Percentiles rank a stretch among this genome's conserved stretches.
Conservation (phyloP, 1,140 invertebrate species). For the Cyclargus thomasi region DNA sequence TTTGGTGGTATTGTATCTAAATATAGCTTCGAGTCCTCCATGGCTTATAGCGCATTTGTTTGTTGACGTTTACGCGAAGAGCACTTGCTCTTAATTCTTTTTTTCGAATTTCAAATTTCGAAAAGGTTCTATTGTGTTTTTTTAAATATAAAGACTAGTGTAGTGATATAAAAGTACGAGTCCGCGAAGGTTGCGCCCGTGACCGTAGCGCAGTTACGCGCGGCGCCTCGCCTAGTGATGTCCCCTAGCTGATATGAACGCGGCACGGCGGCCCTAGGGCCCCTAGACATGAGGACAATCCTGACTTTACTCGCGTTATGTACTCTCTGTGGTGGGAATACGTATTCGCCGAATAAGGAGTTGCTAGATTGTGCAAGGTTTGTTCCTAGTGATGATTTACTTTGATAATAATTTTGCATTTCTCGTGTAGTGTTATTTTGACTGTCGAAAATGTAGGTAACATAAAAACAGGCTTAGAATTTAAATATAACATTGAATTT, state of each 20-base stretch:
- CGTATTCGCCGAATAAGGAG: constrained; percentile 55
- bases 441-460: not conserved
- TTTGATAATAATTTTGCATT: no score
- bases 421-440: no score
- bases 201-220: constrained; percentile 66
- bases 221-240: constrained; percentile 44
- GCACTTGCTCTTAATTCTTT: not conserved
- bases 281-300: constrained; percentile 53
- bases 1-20: no score
- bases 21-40: no score
- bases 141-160: constrained; percentile 4
- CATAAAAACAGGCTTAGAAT: not conserved
- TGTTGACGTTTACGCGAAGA: not conserved
- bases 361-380: constrained; percentile 68
- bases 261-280: constrained; percentile 40
- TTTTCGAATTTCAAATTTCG: no score
- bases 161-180: constrained; percentile 59
- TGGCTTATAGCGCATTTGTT: constrained; percentile 1
- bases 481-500: no score
- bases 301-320: constrained; percentile 47
- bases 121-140: no score
- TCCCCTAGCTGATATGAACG: constrained; percentile 36
- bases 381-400: constrained; percentile 27
- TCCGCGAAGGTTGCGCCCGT: constrained; percentile 64
- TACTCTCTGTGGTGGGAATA: constrained; percentile 46